phyloP scores from a whole-genome alignment of 2,797 vertebrate genomes.

The Cuniculus paca region DNA sequence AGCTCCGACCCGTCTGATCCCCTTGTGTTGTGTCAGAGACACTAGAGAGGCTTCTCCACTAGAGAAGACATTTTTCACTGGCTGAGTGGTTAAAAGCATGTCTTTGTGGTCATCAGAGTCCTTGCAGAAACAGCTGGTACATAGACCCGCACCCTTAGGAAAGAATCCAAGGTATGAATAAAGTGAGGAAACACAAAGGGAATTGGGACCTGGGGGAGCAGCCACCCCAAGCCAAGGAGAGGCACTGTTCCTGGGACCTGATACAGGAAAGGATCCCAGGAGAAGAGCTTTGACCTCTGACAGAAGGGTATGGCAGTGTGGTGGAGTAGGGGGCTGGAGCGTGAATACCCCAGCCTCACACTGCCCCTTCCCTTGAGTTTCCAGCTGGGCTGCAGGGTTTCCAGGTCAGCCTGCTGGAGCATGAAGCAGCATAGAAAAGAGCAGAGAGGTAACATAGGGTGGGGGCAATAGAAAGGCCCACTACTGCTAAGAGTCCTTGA shows the following conservation, averaged over 20 bases:
- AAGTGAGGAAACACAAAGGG: not conserved
- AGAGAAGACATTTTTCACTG: accelerated
- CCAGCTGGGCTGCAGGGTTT: not conserved
- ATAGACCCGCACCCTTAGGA: not conserved
- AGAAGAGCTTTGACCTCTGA: not conserved
- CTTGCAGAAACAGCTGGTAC: not conserved
- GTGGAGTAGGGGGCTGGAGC: not conserved
- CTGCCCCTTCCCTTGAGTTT: not conserved
- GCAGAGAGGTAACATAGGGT: accelerated
- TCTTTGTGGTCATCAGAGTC: too few species aligned
- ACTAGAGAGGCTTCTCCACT: not conserved
- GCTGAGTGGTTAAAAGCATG: not conserved
- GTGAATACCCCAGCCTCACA: accelerated
- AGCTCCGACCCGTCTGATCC: not conserved
- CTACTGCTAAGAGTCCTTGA: not conserved
- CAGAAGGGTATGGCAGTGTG: not conserved
- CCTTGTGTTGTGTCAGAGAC: not conserved
- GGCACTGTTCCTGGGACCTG: not conserved
- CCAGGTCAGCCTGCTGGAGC: not conserved
- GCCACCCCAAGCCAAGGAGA: not conserved
- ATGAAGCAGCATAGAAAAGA: not conserved
- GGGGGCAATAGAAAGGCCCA: too few species aligned
- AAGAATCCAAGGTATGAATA: not conserved
- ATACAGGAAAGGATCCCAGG: not conserved
- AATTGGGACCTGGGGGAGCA: not conserved